Evolutionary conservation across 1,140 invertebrate genomes (phyloP).

Genomic region (Drosophila pseudoobscura): DNA sequence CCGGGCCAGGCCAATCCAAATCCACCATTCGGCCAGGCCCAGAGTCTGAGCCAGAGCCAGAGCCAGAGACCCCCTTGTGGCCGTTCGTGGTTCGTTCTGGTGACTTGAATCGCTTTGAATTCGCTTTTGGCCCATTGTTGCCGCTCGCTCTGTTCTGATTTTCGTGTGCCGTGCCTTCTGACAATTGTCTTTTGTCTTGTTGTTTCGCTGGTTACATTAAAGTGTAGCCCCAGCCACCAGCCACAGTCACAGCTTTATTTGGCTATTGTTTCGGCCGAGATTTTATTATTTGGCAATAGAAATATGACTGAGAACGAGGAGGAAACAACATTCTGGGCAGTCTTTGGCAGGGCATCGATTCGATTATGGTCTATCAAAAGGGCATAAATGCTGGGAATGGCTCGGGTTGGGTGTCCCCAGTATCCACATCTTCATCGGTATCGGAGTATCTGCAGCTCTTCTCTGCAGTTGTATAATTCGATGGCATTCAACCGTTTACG

Average conservation of each 20-base stretch:
- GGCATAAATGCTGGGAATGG: neutral
- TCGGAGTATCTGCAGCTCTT: neutral
- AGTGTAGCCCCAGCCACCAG: constrained; percentile 45
- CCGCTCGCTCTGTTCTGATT: constrained; percentile 42
- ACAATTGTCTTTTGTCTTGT: constrained; percentile 63
- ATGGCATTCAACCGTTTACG: constrained; percentile 37
- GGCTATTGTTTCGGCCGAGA: constrained; percentile 62
- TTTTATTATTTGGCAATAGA: constrained; percentile 67
- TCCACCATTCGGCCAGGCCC: constrained; percentile 20
- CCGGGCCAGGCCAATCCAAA: constrained; percentile 31
- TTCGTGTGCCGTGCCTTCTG: constrained; percentile 16
- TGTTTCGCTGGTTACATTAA: constrained; percentile 59
- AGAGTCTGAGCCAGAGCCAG: constrained; percentile 11
- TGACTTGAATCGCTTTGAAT: constrained; percentile 21
- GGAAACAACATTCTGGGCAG: constrained; percentile 16
- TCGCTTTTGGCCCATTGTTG: constrained; percentile 46
- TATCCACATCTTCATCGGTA: too few relatives aligned
- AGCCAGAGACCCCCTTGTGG: constrained; percentile 21
- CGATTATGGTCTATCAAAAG: constrained; percentile 9
- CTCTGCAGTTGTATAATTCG: constrained; percentile 7
- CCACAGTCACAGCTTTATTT: constrained; percentile 30
- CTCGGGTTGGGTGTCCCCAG: too few relatives aligned
- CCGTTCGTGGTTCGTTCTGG: constrained; percentile 19
- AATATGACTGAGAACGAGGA: constrained; percentile 34
- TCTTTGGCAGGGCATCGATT: neutral